These are phyloP conservation scores for Microplitis deprimator DNA, from an alignment of 2,888 invertebrate species.

Conservation along the genomic window DNA sequence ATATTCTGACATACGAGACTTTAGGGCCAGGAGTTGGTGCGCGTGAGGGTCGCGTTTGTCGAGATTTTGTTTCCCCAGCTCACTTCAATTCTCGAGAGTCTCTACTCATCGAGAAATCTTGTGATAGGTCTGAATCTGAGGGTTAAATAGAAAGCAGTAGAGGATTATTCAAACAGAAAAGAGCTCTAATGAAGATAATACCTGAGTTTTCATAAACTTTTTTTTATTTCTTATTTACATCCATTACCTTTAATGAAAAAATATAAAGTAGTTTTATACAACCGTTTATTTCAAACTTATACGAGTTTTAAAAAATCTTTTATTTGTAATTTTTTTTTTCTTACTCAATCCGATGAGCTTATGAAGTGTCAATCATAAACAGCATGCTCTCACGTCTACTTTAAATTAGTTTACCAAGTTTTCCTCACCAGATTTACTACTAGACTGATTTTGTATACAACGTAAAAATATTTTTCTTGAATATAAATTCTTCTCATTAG, in stretches of 20 bases:
- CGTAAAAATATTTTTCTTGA: not conserved
- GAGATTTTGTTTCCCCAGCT: not conserved
- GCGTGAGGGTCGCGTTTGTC: not conserved
- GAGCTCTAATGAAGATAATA: not conserved
- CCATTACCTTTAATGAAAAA: not conserved
- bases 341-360: not conserved
- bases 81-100: not conserved
- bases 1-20: not conserved
- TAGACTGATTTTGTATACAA: not conserved
- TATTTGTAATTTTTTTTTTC: not conserved
- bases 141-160: not conserved
- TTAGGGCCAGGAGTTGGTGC: not conserved
- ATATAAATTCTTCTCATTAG: not conserved
- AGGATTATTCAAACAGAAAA: not conserved
- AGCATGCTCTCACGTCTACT: not conserved
- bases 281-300: no score
- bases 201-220: not conserved
- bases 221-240: not conserved
- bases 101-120: not conserved
- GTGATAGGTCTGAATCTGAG: not conserved
- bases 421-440: not conserved
- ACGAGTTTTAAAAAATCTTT: not conserved
- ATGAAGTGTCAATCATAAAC: not conserved
- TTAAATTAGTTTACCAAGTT: not conserved
- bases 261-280: no score